Percentiles rank a stretch among this genome's conserved stretches.
phyloP scores from a whole-genome alignment of 2,888 invertebrate species.

The Andrena trimmerana region DNA sequence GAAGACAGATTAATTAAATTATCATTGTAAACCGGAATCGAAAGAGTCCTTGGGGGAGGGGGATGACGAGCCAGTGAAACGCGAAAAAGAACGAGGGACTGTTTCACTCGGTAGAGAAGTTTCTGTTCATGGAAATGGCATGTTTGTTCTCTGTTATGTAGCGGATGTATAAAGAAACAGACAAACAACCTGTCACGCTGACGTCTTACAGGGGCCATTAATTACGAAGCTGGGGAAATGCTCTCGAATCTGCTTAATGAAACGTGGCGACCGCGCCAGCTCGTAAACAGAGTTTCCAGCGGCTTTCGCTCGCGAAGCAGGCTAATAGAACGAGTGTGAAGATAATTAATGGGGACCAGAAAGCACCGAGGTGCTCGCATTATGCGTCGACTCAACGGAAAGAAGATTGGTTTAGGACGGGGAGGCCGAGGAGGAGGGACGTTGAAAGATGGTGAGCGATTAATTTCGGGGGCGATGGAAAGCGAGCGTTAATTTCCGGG shows the following conservation, averaged over 20 bases:
- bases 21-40: too few species aligned
- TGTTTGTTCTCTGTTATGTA: not conserved
- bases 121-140: not conserved
- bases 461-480: not conserved
- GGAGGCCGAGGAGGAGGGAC: not conserved
- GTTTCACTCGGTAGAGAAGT: not conserved
- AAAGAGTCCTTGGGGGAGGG: too few species aligned
- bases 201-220: slow-evolving; percentile 9
- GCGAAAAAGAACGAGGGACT: too few species aligned
- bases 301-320: not conserved
- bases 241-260: slow-evolving; percentile 23
- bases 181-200: not conserved
- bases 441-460: not conserved
- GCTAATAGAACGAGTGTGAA: slow-evolving; percentile 9
- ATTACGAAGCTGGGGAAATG: slow-evolving; percentile 2
- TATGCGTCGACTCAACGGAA: not conserved
- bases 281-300: slow-evolving; percentile 18
- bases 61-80: too few species aligned
- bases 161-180: not conserved
- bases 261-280: slow-evolving; percentile 8
- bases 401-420: not conserved
- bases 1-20: too few species aligned
- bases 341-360: slow-evolving; percentile 17
- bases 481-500: not conserved
- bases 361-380: not conserved